These are phyloP conservation scores for Drosophila anceps DNA, from an alignment of 2,888 invertebrate species.

Conservation along the genomic window DNA sequence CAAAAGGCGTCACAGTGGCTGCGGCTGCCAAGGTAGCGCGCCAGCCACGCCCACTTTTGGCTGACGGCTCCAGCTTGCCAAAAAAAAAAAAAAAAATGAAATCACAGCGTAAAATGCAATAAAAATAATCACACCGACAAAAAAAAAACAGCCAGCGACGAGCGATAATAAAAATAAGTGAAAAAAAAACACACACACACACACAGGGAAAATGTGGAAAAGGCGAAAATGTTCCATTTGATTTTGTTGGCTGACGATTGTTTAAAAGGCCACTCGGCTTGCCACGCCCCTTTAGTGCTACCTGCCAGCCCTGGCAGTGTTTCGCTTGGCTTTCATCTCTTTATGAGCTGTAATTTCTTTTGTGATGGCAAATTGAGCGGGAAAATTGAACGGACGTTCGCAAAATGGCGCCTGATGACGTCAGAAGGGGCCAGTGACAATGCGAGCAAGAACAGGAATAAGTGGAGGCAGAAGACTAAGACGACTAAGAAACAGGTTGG, in stretches of 20 bases:
- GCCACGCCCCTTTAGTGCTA: neutral
- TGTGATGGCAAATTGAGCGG: slow-evolving; percentile 78
- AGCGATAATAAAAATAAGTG: slow-evolving; percentile 23
- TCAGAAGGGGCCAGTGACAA: slow-evolving; percentile 37
- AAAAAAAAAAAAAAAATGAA: slow-evolving; percentile 32
- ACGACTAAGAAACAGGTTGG: slow-evolving; percentile 3
- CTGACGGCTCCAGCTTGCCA: slow-evolving; percentile 37
- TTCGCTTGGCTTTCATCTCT: slow-evolving; percentile 65
- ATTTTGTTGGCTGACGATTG: slow-evolving; percentile 42
- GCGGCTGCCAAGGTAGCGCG: slow-evolving; percentile 31
- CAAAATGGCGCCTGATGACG: slow-evolving; percentile 51
- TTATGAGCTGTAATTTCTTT: slow-evolving; percentile 75
- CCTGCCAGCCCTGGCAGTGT: slow-evolving; percentile 2
- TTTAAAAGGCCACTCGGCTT: slow-evolving; percentile 48
- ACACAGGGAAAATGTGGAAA: slow-evolving; percentile 24
- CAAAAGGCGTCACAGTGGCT: slow-evolving; percentile 57
- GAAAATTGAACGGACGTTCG: slow-evolving; percentile 57
- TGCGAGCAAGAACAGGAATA: neutral
- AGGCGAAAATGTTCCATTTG: slow-evolving; percentile 42
- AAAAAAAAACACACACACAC: neutral
- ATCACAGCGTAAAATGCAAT: slow-evolving; percentile 56
- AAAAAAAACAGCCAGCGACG: neutral
- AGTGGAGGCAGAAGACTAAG: neutral
- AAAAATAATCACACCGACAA: slow-evolving; percentile 30
- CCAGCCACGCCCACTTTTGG: slow-evolving; percentile 37